These are phyloP conservation scores for Bombus pascuorum DNA, from an alignment of 1,140 invertebrate genomes.

Conservation along the genomic window DNA sequence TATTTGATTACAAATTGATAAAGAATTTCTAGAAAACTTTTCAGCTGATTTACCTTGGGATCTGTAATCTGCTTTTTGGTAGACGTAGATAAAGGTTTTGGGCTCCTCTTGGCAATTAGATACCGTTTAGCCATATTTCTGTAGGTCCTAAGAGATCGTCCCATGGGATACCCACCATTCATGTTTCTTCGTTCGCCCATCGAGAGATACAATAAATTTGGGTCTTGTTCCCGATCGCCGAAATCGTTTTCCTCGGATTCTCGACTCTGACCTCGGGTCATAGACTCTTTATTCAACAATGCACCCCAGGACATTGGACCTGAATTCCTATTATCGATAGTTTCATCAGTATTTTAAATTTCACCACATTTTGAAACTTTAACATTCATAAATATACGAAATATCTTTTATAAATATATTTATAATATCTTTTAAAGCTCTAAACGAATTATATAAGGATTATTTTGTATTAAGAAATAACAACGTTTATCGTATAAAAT, in stretches of 20 bases:
- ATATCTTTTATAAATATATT: too few relatives aligned
- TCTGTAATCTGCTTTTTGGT: slow-evolving; percentile 71
- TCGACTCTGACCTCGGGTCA: slow-evolving; percentile 6
- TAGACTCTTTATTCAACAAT: slow-evolving; percentile 36
- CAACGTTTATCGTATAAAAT: too few relatives aligned
- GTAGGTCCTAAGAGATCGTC: slow-evolving; percentile 68
- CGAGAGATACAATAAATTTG: slow-evolving; percentile 60
- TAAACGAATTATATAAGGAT: too few relatives aligned
- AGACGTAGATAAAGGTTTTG: slow-evolving; percentile 65
- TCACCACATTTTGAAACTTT: too few relatives aligned
- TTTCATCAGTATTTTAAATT: neutral
- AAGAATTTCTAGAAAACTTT: neutral
- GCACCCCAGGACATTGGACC: slow-evolving; percentile 64
- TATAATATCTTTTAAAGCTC: too few relatives aligned
- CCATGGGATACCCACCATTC: slow-evolving; percentile 73
- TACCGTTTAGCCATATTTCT: slow-evolving; percentile 71
- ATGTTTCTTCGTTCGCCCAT: slow-evolving; percentile 73
- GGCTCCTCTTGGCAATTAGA: slow-evolving; percentile 76
- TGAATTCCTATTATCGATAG: slow-evolving; percentile 33
- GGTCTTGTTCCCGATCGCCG: slow-evolving; percentile 60
- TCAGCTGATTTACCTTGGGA: slow-evolving; percentile 71
- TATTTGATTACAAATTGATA: neutral
- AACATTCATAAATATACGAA: neutral
- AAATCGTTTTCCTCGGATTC: slow-evolving; percentile 64
- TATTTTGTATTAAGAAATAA: too few relatives aligned